Evolutionary conservation across 1,140 invertebrate species (phyloP).

Genomic region (Ceratitis capitata): DNA sequence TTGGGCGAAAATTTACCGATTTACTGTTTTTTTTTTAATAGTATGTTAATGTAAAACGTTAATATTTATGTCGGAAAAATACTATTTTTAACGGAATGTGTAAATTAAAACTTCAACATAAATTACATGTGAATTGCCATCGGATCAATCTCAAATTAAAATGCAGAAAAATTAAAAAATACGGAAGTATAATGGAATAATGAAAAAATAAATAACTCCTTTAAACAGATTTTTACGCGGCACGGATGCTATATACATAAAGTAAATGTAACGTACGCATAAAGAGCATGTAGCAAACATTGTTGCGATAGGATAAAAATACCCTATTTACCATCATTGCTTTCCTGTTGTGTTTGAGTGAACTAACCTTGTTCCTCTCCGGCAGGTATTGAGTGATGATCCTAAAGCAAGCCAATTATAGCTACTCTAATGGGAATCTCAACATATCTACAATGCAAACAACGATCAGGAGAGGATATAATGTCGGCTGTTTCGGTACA

Average conservation of each 20-base stretch:
- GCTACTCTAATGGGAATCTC: constrained; percentile 12
- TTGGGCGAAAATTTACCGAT: constrained; percentile 15
- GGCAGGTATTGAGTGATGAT: constrained; percentile 60
- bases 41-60: not conserved
- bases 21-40: not conserved
- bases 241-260: not conserved
- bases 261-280: not conserved
- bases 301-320: constrained; percentile 33
- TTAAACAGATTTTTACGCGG: not conserved
- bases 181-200: not conserved
- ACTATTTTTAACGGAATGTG: not conserved
- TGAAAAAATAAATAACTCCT: not conserved
- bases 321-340: constrained; percentile 34
- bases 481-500: too few relatives aligned
- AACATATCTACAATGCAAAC: not conserved
- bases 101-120: not conserved
- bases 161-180: not conserved
- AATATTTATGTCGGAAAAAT: not conserved
- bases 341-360: constrained; percentile 66
- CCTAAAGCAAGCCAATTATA: constrained; percentile 56
- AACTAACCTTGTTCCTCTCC: constrained; percentile 67
- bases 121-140: constrained; percentile 10
- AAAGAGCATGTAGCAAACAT: constrained; percentile 25
- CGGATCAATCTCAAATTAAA: not conserved
- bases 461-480: too few relatives aligned